Conservation (phyloP, 2,888 invertebrate genomes). For the Papilio protenor region DNA sequence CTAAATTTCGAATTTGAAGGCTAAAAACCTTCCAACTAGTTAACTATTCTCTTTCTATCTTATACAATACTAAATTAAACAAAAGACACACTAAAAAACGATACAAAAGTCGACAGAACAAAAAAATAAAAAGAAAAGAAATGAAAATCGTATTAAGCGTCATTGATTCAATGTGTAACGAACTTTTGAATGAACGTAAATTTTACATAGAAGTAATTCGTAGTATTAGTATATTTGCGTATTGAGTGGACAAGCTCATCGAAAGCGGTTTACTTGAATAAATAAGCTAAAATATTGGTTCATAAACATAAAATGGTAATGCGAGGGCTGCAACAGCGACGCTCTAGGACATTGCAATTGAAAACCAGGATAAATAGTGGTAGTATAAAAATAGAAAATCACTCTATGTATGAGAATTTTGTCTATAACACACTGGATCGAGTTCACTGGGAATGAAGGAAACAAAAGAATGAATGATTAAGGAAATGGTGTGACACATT, state of each 20-base stretch:
- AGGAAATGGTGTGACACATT: too few species aligned
- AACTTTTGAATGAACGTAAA: background rate
- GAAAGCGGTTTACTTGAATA: slow-evolving; percentile 37
- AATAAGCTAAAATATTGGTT: slow-evolving; percentile 47
- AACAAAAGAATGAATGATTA: background rate
- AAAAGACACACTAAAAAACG: background rate
- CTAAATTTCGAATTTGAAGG: background rate
- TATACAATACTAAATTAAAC: background rate
- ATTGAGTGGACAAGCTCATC: background rate
- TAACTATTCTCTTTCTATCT: background rate
- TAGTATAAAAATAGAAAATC: slow-evolving; percentile 19
- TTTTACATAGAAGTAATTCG: background rate
- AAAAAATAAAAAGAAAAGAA: background rate
- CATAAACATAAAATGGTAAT: slow-evolving; percentile 47
- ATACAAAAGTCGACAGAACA: background rate
- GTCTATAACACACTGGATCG: background rate
- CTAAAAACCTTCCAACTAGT: background rate
- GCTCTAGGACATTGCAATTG: slow-evolving; percentile 45
- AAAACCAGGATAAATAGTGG: slow-evolving; percentile 11
- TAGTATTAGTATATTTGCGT: background rate
- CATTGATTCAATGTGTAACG: background rate
- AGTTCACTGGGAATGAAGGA: background rate
- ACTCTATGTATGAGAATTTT: slow-evolving; percentile 3
- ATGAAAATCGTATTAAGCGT: background rate
- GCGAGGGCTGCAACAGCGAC: slow-evolving; percentile 39